Conservation (phyloP, 2,113 vertebrate species). For the Microtus ochrogaster region DNA sequence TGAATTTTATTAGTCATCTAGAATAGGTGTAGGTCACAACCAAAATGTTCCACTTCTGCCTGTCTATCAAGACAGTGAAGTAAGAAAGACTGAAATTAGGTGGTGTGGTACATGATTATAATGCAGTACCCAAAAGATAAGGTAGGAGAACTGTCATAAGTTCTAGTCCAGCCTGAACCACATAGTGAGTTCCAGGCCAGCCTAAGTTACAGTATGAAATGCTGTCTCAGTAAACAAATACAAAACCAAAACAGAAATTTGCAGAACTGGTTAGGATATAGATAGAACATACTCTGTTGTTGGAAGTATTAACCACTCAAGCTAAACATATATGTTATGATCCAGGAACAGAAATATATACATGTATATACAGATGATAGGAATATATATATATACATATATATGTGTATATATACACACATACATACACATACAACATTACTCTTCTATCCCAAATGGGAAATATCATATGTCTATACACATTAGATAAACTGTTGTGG, state of each 20-base stretch:
- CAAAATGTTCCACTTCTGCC: neutral
- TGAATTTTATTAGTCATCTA: slow-evolving; percentile 29
- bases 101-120: neutral
- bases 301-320: neutral
- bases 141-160: neutral
- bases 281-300: neutral
- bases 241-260: neutral
- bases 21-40: neutral
- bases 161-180: neutral
- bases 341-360: neutral
- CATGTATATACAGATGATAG: too few species aligned
- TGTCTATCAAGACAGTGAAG: neutral
- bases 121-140: neutral
- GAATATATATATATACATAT: too few species aligned
- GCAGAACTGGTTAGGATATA: neutral
- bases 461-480: slow-evolving; percentile 19
- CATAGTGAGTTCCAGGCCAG: neutral
- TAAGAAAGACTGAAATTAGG: neutral
- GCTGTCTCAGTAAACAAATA: neutral
- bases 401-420: too few species aligned
- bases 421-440: neutral
- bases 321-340: neutral
- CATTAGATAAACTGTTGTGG: neutral
- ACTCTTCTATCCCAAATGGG: neutral
- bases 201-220: neutral